These are phyloP conservation scores for Neolamprologus variostigma DNA, from an alignment of 2,113 vertebrate genomes.

Conservation along the genomic window DNA sequence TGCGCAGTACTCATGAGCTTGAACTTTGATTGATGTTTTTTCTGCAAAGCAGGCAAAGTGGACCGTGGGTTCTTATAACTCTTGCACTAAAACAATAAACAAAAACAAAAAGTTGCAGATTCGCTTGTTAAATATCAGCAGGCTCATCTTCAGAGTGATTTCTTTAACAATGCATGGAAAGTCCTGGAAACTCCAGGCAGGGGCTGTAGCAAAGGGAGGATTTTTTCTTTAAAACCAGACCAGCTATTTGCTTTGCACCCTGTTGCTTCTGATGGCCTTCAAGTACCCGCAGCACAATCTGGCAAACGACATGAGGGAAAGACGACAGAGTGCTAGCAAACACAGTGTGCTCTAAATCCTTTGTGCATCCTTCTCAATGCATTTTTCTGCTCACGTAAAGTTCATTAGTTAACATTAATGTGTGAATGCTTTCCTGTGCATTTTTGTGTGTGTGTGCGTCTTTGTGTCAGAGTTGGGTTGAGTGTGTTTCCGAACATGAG, in stretches of 20 bases:
- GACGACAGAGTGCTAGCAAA: background rate
- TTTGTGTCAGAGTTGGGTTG: background rate
- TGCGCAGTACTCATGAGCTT: background rate
- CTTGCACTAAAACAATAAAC: background rate
- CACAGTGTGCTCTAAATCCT: background rate
- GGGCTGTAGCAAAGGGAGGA: rapidly evolving
- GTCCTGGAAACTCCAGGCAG: background rate
- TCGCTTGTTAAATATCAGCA: background rate
- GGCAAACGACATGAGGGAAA: background rate
- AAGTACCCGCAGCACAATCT: background rate
- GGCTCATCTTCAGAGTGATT: background rate
- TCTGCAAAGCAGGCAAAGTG: background rate
- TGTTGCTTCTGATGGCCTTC: background rate
- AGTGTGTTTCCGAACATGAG: constrained; percentile 4
- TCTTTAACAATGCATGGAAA: background rate
- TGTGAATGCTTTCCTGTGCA: background rate
- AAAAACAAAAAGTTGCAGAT: background rate
- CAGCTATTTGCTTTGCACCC: background rate
- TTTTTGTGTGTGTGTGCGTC: background rate
- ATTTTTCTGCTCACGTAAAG: background rate
- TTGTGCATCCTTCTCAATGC: background rate
- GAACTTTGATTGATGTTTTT: background rate
- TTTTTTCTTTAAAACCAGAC: background rate
- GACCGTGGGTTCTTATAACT: rapidly evolving
- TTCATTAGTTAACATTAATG: background rate